A percentile compares a stretch with the other conserved stretches of the same genome.
phyloP scores from a whole-genome alignment of 2,113 vertebrate genomes.

The Crotalus viridis region DNA sequence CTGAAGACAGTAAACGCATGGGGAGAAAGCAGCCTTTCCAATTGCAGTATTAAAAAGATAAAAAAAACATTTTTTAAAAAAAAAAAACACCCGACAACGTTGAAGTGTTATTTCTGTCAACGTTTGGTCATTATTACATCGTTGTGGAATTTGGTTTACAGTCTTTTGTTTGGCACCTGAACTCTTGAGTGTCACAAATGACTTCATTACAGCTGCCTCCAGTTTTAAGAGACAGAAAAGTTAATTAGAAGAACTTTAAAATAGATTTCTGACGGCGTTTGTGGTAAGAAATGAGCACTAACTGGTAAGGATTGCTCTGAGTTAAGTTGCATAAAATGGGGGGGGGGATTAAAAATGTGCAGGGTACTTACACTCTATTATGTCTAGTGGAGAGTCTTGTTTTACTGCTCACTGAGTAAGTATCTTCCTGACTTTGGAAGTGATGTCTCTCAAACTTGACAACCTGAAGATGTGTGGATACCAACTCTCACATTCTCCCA shows the following conservation, averaged over 20 bases:
- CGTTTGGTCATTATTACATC: slow-evolving; percentile 17
- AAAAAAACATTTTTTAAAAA: background rate
- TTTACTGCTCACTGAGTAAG: background rate
- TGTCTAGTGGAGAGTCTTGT: background rate
- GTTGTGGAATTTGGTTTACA: slow-evolving; percentile 15
- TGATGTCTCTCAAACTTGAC: background rate
- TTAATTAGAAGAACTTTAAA: slow-evolving; percentile 9
- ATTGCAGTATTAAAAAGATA: background rate
- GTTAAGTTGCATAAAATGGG: background rate
- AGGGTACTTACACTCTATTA: background rate
- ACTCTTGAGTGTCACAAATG: slow-evolving; percentile 1
- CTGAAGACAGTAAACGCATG: background rate
- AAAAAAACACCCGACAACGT: background rate
- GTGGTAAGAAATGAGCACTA: background rate
- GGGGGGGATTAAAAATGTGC: background rate
- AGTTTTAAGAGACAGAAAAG: slow-evolving; percentile 15
- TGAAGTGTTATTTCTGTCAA: slow-evolving; percentile 3
- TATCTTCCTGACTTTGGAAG: background rate
- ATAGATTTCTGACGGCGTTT: background rate
- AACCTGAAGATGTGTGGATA: background rate
- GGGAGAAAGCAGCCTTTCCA: background rate
- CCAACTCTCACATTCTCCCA: background rate
- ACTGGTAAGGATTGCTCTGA: background rate
- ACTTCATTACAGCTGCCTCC: background rate
- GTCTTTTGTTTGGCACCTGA: background rate